A percentile compares a stretch with the other conserved stretches of the same genome.
Evolutionary conservation across 2,797 vertebrate genomes (phyloP).

Genomic region (Tenualosa ilisha): DNA sequence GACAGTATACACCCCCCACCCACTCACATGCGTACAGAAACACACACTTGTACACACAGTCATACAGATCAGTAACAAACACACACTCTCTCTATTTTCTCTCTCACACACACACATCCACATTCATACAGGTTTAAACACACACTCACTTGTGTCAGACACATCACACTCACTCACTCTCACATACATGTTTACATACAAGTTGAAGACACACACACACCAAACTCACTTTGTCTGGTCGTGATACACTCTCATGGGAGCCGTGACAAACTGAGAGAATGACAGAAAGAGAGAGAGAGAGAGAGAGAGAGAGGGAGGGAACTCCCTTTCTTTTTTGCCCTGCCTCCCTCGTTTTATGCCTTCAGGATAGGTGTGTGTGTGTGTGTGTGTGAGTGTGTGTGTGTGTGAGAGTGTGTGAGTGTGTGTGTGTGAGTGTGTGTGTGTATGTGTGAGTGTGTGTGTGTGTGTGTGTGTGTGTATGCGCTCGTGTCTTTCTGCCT

Average conservation of each 20-base stretch:
- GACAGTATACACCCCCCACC: no score
- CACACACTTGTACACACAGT: conserved; percentile 24
- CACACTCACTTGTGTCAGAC: background rate
- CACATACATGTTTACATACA: background rate
- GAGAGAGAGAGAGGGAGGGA: background rate
- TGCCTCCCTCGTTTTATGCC: conserved; percentile 20
- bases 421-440: background rate
- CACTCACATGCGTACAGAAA: background rate
- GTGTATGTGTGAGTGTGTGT: background rate
- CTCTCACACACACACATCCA: background rate
- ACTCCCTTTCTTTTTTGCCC: conserved; percentile 9
- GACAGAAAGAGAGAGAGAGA: background rate
- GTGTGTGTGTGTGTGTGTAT: background rate
- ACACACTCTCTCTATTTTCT: no score
- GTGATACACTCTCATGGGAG: background rate
- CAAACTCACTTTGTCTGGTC: background rate
- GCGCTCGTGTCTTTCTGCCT: background rate
- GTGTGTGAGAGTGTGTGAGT: background rate
- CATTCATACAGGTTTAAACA: no score
- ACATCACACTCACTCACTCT: background rate
- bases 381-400: background rate
- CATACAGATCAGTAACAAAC: background rate
- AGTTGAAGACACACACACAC: background rate
- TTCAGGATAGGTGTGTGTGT: background rate
- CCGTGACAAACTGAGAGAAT: background rate